Base-by-base conservation (phyloP, 2,888 invertebrate genomes). In the Idaea dimidiata region DNA sequence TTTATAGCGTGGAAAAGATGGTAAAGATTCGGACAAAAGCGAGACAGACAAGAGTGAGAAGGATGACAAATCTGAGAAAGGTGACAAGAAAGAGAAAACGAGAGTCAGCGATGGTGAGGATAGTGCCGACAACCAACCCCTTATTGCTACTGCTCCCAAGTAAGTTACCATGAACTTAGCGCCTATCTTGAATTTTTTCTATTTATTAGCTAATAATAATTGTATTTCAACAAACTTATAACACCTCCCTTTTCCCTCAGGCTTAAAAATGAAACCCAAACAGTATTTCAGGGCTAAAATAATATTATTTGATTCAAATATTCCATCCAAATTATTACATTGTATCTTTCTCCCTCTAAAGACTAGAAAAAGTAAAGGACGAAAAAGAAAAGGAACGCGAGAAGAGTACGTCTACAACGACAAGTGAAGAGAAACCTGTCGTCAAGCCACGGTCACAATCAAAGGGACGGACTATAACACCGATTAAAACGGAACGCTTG, bases 71-170 rank as follows among this genome's bases (percentile, higher is more conserved):
- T 70, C 78, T 32, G 87, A 86, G 67, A 91, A 87, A 68, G 58
- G 72, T 33, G 86, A 86, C 58, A 85, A 89, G 6, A 91, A 88
- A 59, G 91, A 90, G 60, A 91, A 89, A 65, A 70, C 76, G 0
- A 83, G 81, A 14, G 82, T 80, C 10, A 92, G 91, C 53, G 93
- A 93, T 64, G 90, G 83, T 57, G 93, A 93, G 59, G 90, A 89
- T 72, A 92, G 89, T 66, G 89, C 89, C 33, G 94, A 93, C 70
- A 93, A 93, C 71, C 93, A 91, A 59, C 93, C 93, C 0, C 78
- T 86, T 0, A 86, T 87, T 33, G 72, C 71, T 0, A 86, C 88
- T 24, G 83, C 89, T 4, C 88, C 89, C 3, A 91, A 90, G 91
- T 91, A 73, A 78, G 86, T 79, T 43, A 16, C 16, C n/a, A 58